Evolutionary conservation across 2,888 invertebrate genomes (phyloP), one percentile per base, ranked within the genome.

Genomic region (Panopea generosa): DNA sequence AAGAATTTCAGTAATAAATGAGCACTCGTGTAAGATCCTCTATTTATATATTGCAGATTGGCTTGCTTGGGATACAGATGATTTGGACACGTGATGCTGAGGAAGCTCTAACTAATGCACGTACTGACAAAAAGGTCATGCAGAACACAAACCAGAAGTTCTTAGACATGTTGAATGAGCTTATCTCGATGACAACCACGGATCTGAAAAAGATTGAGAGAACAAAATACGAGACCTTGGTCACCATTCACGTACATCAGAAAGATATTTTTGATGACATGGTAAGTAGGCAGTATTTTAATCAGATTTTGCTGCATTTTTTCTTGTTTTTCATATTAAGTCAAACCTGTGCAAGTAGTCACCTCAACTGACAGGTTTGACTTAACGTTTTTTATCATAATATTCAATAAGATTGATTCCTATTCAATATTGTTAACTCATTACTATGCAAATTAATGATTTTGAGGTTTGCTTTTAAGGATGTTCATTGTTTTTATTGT

Each of bases 241-340:
- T 99, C 88, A 99, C 98, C 0, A 98, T 99, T 85, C 98, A 99
- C 89, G 98, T 99, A 0, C 99, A 99, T 94, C 99, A 99, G 92
- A 95, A 98, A 78, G 99, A 99, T 92, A 99, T 99, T 84, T 99
- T 99, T 92, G 98, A 99, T 93, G 96, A 97, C 92, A 93, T 99
- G 95, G 98, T 98, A 93, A 93, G 94, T 61, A 3, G n/a, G 56
- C 33, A 33, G 18, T 29, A 26, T 29, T 16, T 20, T 7, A 14
- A 20, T 16, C 26, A 29, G 18, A 11, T 27, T 2, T 18, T 53
- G n/a, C 7, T 47, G 18, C 16, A 40, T 40, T 11, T 9, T 40
- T 16, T 52, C 20, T 20, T 24, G 11, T 20, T 52, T 1, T 49
- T 18, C 20, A 22, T 52, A 20, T n/a, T n/a, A n/a, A n/a, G n/a